phyloP scores from a whole-genome alignment of 2,113 vertebrate species.

The Blennius ocellaris region DNA sequence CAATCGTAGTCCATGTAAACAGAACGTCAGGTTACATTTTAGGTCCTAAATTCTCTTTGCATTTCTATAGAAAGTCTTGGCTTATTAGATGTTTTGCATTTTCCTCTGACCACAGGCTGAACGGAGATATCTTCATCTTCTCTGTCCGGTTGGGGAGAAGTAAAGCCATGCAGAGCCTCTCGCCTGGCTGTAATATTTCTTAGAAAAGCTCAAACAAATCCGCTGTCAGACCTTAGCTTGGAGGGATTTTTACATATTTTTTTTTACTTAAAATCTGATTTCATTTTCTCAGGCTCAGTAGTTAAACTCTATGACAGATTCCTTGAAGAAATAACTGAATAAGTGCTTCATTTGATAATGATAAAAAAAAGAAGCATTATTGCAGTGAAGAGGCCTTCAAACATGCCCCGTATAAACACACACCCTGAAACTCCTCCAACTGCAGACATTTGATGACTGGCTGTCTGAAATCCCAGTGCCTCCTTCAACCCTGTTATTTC shows the following conservation, averaged over 20 bases:
- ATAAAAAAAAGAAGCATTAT: background rate
- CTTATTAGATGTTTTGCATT: no score
- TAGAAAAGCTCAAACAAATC: background rate
- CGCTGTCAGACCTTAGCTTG: background rate
- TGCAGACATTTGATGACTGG: slow-evolving; percentile 1
- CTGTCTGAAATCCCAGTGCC: background rate
- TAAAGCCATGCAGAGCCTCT: background rate
- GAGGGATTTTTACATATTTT: background rate
- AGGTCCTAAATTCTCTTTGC: no score
- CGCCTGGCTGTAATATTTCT: background rate
- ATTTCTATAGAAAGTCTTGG: no score
- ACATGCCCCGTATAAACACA: slow-evolving; percentile 6
- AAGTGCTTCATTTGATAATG: background rate
- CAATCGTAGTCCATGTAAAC: no score
- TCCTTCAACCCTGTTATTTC: background rate
- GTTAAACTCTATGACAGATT: background rate
- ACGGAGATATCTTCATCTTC: no score
- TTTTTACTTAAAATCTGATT: background rate
- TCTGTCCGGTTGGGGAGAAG: no score
- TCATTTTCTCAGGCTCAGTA: slow-evolving; percentile 1
- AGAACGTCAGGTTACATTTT: no score
- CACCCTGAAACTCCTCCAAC: slow-evolving; percentile 12
- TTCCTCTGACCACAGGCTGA: no score
- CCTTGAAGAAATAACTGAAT: background rate
- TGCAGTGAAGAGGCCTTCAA: slow-evolving; percentile 18